These are phyloP conservation scores for Phylloscopus trochilus DNA, from an alignment of 2,113 vertebrate species.

Conservation along the genomic window DNA sequence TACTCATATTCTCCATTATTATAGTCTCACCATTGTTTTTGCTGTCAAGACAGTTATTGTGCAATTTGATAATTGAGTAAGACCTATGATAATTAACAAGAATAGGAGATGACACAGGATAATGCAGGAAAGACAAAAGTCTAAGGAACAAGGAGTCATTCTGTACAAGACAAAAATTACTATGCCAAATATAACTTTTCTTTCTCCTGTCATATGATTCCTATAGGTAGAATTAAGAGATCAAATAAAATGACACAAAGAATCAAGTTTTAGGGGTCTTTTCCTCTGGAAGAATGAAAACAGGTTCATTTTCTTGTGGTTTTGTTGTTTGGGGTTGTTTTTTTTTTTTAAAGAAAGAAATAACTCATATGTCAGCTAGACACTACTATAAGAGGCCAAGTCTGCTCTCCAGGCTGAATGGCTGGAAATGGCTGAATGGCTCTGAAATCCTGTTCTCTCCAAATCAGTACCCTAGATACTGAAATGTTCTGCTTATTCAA, in stretches of 20 bases:
- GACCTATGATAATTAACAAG: not conserved
- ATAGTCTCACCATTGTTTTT: not conserved
- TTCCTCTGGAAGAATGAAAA: not conserved
- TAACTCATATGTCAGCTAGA: not conserved
- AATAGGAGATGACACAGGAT: not conserved
- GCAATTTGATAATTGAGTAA: not conserved
- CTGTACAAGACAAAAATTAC: not conserved
- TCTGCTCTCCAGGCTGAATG: not conserved
- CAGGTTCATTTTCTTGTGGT: rapidly evolving
- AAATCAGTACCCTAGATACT: not conserved
- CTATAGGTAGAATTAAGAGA: not conserved
- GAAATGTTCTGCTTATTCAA: not conserved
- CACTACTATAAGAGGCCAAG: not conserved
- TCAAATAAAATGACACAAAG: not conserved
- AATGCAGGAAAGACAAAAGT: not conserved
- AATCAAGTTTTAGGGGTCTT: not conserved
- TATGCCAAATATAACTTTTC: not conserved
- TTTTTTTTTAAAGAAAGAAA: not conserved
- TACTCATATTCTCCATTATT: not conserved
- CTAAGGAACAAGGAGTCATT: not conserved
- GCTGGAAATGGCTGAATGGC: not conserved
- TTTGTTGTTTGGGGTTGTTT: not conserved
- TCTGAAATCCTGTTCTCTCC: not conserved
- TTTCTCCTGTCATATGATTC: not conserved
- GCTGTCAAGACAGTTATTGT: not conserved